Percentiles rank a stretch among this genome's conserved stretches.
Evolutionary conservation across 2,888 invertebrate genomes (phyloP).

Genomic region (Rhynchonema sp.): DNA sequence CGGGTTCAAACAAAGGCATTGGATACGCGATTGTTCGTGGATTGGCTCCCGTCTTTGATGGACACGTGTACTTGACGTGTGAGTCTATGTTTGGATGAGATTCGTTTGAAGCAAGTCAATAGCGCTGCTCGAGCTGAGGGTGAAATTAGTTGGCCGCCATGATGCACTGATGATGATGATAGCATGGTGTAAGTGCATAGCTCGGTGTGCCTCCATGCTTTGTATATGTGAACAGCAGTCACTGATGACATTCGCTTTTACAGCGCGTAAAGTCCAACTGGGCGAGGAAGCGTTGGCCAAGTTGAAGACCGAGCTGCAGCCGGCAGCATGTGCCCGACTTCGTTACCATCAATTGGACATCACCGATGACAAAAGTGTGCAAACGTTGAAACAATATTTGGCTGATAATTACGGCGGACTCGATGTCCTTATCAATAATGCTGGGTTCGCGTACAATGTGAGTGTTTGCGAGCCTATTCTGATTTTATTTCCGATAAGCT

Average conservation of each 20-base stretch:
- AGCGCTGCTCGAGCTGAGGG: too few relatives aligned
- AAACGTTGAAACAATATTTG: constrained; percentile 41
- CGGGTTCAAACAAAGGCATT: constrained; percentile 10
- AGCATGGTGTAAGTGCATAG: too few relatives aligned
- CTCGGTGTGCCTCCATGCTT: too few relatives aligned
- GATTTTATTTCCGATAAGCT: too few relatives aligned
- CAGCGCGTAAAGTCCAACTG: constrained; percentile 11
- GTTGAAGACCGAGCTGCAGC: neutral
- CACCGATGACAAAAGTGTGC: constrained; percentile 36
- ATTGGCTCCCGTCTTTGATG: constrained; percentile 24
- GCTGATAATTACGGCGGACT: constrained; percentile 45
- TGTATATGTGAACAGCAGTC: too few relatives aligned
- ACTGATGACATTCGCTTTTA: too few relatives aligned
- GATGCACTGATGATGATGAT: too few relatives aligned
- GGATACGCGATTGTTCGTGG: constrained; percentile 7
- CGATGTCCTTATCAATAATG: constrained; percentile 55
- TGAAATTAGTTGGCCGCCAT: too few relatives aligned
- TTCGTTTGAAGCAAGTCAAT: too few relatives aligned
- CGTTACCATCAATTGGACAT: constrained; percentile 17
- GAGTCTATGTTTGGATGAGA: constrained; percentile 1
- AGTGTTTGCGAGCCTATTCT: too few relatives aligned
- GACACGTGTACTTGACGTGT: constrained; percentile 24
- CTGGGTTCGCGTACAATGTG: constrained; percentile 50
- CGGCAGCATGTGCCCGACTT: neutral
- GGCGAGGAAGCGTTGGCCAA: constrained; percentile 9